A percentile compares a stretch with the other conserved stretches of the same genome.
Conservation (phyloP, 2,888 invertebrate species). For the Tipula vernalis region DNA sequence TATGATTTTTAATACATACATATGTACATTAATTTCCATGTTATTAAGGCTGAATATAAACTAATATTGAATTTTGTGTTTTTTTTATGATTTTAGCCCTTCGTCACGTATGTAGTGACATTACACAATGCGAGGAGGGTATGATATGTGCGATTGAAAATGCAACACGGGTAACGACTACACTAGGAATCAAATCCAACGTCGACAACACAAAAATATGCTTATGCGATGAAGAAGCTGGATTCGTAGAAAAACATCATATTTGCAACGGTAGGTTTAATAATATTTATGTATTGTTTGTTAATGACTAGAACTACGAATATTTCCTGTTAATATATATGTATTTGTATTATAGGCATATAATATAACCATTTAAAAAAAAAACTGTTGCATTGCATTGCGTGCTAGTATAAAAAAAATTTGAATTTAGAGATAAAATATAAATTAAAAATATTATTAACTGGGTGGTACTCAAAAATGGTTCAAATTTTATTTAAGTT, state of each 20-base stretch:
- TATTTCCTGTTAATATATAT: too few species aligned
- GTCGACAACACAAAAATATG: constrained; percentile 37
- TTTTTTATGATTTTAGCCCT: constrained; percentile 22
- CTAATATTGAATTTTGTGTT: neutral
- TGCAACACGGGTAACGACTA: constrained; percentile 36
- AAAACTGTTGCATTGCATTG: too few species aligned
- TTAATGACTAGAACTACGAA: too few species aligned
- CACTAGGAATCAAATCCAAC: neutral
- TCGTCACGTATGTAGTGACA: constrained; percentile 45
- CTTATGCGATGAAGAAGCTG: constrained; percentile 46
- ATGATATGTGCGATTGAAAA: constrained; percentile 47
- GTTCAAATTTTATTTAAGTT: too few species aligned
- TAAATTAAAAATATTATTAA: too few species aligned
- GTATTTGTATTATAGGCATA: too few species aligned
- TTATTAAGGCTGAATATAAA: neutral
- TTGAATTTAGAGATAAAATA: too few species aligned
- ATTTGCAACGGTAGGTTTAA: constrained; percentile 45
- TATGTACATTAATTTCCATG: neutral
- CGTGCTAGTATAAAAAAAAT: too few species aligned
- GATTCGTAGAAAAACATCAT: constrained; percentile 44
- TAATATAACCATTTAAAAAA: too few species aligned
- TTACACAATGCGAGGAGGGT: constrained; percentile 50
- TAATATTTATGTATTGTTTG: neutral
- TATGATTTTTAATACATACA: neutral
- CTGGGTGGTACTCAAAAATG: too few species aligned